Conservation (phyloP, 2,888 invertebrate species). For the Pristionchus arcanus region DNA sequence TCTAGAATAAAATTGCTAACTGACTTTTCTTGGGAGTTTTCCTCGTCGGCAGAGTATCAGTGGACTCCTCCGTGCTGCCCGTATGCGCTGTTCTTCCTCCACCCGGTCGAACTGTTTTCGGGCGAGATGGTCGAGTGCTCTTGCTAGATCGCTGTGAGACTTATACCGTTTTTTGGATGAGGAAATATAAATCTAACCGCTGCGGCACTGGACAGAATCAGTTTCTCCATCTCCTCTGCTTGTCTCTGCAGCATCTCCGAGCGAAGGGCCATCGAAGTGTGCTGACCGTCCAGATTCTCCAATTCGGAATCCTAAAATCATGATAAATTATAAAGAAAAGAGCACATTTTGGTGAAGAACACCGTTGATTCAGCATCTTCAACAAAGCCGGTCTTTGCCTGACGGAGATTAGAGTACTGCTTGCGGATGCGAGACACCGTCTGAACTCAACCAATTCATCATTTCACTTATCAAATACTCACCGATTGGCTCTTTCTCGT, state of each 20-base stretch:
- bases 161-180: too few species aligned
- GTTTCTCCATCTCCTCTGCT: conserved; percentile 33
- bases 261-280: conserved; percentile 23
- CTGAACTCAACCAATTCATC: not conserved
- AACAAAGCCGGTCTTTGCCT: conserved; percentile 39
- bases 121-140: not conserved
- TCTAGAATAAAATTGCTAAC: not conserved
- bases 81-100: not conserved
- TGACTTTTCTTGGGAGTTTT: conserved; percentile 1
- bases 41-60: not conserved
- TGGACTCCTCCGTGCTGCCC: not conserved
- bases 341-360: too few species aligned
- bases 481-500: conserved; percentile 52
- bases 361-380: conserved; percentile 43
- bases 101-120: conserved; percentile 34
- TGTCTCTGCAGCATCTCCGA: conserved; percentile 18
- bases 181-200: not conserved
- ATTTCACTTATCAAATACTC: not conserved
- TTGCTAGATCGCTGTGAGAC: not conserved
- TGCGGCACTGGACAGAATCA: not conserved
- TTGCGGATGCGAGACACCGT: conserved; percentile 47
- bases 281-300: conserved; percentile 39
- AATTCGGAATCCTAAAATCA: conserved; percentile 36
- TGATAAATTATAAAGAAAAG: too few species aligned
- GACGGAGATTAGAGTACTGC: conserved; percentile 41